These are phyloP conservation scores for Loripinus fragilis DNA, from an alignment of 2,888 invertebrate species.

Conservation along the genomic window DNA sequence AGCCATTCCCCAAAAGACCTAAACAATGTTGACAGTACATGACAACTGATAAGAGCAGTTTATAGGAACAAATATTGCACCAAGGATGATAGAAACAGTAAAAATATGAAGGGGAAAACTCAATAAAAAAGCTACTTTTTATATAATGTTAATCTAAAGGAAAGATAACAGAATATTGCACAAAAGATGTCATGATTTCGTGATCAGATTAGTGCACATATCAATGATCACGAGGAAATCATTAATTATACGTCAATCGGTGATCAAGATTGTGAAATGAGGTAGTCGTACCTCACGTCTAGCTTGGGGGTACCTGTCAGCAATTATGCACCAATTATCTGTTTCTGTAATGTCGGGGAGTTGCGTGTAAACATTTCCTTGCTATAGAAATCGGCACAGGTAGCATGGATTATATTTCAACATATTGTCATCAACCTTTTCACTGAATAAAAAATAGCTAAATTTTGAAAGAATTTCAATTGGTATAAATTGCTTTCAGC, in stretches of 20 bases:
- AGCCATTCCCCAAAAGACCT: too few species aligned
- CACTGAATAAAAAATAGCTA: neutral
- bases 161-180: too few species aligned
- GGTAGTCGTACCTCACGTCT: neutral
- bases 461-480: constrained; percentile 17
- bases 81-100: too few species aligned
- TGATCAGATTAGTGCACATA: neutral
- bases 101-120: too few species aligned
- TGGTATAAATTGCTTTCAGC: constrained; percentile 20
- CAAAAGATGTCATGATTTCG: neutral
- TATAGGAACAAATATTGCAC: too few species aligned
- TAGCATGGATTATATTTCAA: constrained; percentile 27
- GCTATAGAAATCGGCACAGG: constrained; percentile 5
- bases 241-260: neutral
- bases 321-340: constrained; percentile 13
- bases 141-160: too few species aligned
- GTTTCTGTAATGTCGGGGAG: neutral
- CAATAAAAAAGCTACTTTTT: too few species aligned
- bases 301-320: constrained; percentile 14
- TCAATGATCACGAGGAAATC: constrained; percentile 8
- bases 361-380: constrained; percentile 5
- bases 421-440: constrained; percentile 39
- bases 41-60: too few species aligned
- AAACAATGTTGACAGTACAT: too few species aligned
- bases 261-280: neutral